Conservation (phyloP, 2,113 vertebrate species). For the Pteruthius melanotis region DNA sequence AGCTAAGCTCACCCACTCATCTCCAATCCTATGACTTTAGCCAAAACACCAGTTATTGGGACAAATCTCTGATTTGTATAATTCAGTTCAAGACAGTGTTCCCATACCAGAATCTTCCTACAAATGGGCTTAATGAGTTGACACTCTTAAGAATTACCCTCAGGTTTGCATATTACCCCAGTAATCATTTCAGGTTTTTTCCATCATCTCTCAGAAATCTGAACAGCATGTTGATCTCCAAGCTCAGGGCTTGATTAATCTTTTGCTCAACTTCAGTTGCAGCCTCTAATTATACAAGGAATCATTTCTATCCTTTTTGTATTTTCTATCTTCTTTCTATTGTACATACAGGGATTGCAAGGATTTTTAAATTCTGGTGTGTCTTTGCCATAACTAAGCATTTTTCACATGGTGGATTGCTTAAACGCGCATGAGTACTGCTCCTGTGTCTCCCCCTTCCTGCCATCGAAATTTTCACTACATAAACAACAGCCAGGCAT, state of each 20-base stretch:
- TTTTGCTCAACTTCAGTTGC: not conserved
- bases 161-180: not conserved
- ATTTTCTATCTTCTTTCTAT: not conserved
- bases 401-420: not conserved
- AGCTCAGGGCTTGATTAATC: not conserved
- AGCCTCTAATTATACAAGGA: not conserved
- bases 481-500: not conserved
- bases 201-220: not conserved
- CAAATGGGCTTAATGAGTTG: not conserved
- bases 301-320: not conserved
- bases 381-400: not conserved
- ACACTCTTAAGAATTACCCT: not conserved
- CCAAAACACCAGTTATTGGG: not conserved
- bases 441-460: not conserved
- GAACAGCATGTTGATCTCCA: not conserved
- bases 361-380: not conserved
- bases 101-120: not conserved
- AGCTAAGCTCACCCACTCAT: not conserved
- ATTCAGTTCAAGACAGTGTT: not conserved
- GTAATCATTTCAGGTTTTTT: not conserved
- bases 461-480: not conserved
- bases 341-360: not conserved
- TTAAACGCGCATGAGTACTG: not conserved
- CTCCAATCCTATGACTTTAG: not conserved
- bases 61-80: not conserved